Conservation (phyloP, 1,140 invertebrate genomes). For the Panagrolaimus sp. region DNA sequence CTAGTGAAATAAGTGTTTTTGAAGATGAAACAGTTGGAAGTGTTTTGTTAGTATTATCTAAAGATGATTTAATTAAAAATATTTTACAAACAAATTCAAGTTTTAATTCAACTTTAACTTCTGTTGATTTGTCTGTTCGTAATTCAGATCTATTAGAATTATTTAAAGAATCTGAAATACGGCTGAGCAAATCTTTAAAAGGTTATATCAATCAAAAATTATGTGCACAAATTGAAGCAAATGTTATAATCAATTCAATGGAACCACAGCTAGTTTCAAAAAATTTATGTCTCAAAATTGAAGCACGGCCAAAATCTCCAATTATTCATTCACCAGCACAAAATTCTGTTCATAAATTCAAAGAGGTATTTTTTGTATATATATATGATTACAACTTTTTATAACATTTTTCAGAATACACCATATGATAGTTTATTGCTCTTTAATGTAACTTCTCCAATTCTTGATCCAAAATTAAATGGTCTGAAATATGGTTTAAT, state of each 20-base stretch:
- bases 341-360: conserved; percentile 8
- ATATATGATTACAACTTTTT: background rate
- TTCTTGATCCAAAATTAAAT: conserved; percentile 8
- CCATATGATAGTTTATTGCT: background rate
- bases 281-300: background rate
- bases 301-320: background rate
- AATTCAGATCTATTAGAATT: conserved; percentile 2
- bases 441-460: background rate
- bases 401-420: background rate
- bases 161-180: background rate
- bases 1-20: background rate
- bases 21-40: conserved; percentile 4
- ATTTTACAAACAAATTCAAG: background rate
- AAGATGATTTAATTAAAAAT: background rate
- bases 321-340: background rate
- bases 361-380: background rate
- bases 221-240: conserved; percentile 9
- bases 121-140: background rate
- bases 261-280: background rate
- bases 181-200: background rate
- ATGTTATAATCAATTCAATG: background rate
- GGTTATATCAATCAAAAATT: conserved; percentile 6
- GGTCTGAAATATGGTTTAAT: conserved; percentile 9
- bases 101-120: background rate
- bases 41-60: background rate